These are phyloP conservation scores for Megaustenia siamemsis DNA, from an alignment of 2,888 invertebrate genomes.

Conservation along the genomic window DNA sequence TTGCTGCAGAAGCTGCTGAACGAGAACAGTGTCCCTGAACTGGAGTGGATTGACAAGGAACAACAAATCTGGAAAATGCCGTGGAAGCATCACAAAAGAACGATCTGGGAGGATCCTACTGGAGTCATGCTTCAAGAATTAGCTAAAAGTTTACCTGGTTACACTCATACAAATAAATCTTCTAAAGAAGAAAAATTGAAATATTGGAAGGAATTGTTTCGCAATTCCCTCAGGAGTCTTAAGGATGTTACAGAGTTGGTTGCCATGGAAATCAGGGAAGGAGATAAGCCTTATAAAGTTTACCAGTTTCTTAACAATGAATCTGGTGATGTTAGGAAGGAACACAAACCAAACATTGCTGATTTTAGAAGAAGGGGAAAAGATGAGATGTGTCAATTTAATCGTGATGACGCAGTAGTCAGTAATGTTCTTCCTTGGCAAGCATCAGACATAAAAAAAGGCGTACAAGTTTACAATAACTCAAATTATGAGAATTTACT, in stretches of 20 bases:
- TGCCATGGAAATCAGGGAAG: background rate
- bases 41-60: background rate
- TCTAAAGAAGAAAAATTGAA: background rate
- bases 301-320: conserved; percentile 13
- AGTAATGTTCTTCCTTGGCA: too few species aligned
- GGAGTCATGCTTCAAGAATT: background rate
- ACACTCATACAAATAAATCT: background rate
- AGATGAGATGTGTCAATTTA: too few species aligned
- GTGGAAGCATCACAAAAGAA: background rate
- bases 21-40: background rate
- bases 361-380: too few species aligned
- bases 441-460: too few species aligned
- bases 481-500: too few species aligned
- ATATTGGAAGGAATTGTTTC: conserved; percentile 4
- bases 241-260: background rate
- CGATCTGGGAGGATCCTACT: background rate
- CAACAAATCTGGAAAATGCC: conserved; percentile 10
- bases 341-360: too few species aligned
- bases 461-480: too few species aligned
- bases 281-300: background rate
- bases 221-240: background rate
- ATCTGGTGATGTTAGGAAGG: background rate
- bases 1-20: background rate
- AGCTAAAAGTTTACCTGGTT: background rate
- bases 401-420: too few species aligned